Evolutionary conservation across 1,140 invertebrate species (phyloP), one percentile per base, ranked within the genome.

Genomic region (Pseudomyrmex concolor): DNA sequence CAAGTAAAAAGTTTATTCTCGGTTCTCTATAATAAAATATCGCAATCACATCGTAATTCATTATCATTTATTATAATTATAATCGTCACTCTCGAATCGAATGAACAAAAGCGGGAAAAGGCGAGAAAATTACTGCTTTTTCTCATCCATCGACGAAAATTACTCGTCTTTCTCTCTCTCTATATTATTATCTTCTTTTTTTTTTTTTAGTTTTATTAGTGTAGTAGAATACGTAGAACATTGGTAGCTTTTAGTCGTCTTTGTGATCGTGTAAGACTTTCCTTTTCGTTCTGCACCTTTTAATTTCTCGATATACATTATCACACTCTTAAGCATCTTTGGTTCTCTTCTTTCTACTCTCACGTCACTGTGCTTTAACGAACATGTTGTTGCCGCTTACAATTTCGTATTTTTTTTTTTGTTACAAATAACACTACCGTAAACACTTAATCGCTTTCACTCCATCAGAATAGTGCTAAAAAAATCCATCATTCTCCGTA

Each of bases 201-300:
- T 43, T 43, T 57, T 43, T 57, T 54, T 60, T 73, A 62, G 45
- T 13, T 50, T 54, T 77, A 76, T 66, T 83, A 83, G 15, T 17
- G 43, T 80, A 80, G 76, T 80, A 71, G 66, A 70, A 80, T 80
- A 34, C 34, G 64, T 34, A 17, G 66, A 34, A 25, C 45, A 80
- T 80, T 34, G 59, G 43, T 80, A 80, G 76, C 15, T 70, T 48
- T 71, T 80, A 80, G 66, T 57, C 51, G 62, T 57, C 45, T 68
- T 78, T 68, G 76, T 67, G 43, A 70, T 57, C 43, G 76, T 78
- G 19, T 80, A 80, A 80, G 66, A 80, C 54, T 80, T 80, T 80
- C 66, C 22, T 62, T 70, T 43, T 80, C 12, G 19, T 54, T 59
- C 76, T 78, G 15, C 70, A 78, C 43, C 50, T 71, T 59, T 34